These are phyloP conservation scores for Axis porcinus DNA, from an alignment of 2,113 vertebrate species.

Conservation along the genomic window DNA sequence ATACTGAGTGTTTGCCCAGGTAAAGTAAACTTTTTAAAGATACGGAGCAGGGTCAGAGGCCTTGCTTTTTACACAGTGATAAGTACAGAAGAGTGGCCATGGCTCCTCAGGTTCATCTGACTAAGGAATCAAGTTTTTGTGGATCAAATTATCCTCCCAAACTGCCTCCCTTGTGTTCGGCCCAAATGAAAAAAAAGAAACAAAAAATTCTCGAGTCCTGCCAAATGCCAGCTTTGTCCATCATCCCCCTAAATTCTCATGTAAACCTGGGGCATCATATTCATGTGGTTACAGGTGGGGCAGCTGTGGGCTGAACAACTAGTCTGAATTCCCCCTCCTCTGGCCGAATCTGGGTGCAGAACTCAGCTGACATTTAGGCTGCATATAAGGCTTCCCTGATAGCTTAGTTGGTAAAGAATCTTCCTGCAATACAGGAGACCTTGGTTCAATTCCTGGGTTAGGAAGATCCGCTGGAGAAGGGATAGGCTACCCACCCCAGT, in stretches of 20 bases:
- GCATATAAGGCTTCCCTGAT: neutral
- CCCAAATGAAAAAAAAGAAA: neutral
- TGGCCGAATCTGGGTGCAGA: neutral
- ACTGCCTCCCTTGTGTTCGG: neutral
- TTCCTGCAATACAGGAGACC: neutral
- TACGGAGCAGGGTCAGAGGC: neutral
- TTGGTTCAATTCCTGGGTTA: neutral
- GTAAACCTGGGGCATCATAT: neutral
- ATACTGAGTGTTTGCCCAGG: slow-evolving; percentile 58
- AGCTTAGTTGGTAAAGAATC: neutral
- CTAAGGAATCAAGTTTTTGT: neutral
- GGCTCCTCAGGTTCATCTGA: neutral
- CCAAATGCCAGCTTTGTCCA: accelerated
- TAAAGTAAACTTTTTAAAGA: slow-evolving; percentile 56
- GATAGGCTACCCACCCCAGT: neutral
- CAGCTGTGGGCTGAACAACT: too few species aligned
- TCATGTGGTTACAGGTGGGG: accelerated
- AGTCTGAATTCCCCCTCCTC: too few species aligned
- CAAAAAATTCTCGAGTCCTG: neutral
- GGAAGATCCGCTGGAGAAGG: neutral
- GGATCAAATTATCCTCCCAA: neutral
- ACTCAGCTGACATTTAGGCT: neutral
- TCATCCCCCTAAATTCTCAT: too few species aligned
- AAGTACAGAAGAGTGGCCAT: neutral
- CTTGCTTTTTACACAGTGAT: slow-evolving; percentile 8